Evolutionary conservation across 1,140 invertebrate species (phyloP).

Genomic region (Nephila pilipes): DNA sequence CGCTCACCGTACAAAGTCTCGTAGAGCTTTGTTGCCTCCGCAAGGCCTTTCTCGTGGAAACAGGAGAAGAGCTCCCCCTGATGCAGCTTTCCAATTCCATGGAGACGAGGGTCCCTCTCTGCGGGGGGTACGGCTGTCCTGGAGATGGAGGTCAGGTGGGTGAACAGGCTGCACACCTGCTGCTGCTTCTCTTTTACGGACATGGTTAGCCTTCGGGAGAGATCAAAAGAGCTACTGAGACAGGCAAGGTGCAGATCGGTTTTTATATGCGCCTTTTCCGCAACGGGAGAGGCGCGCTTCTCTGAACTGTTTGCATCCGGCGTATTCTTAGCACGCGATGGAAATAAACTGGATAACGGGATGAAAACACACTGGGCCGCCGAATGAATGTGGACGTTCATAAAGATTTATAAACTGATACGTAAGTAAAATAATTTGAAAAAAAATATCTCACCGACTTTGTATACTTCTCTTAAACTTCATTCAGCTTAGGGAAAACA

Average conservation of each 20-base stretch:
- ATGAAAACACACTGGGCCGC: no score
- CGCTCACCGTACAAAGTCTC: conserved; percentile 56
- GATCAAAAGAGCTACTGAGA: conserved; percentile 6
- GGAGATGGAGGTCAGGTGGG: conserved; percentile 37
- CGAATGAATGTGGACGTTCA: no score
- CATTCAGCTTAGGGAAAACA: no score
- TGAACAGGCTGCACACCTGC: conserved; percentile 62
- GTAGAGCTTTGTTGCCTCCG: conserved; percentile 68
- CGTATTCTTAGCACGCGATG: no score
- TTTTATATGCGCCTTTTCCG: no score
- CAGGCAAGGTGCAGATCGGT: no score
- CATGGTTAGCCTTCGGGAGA: conserved; percentile 43
- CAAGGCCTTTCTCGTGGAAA: conserved; percentile 80
- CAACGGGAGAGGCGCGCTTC: background rate
- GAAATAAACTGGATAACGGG: no score
- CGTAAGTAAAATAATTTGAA: no score
- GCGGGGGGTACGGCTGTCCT: conserved; percentile 17
- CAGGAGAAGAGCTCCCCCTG: conserved; percentile 78
- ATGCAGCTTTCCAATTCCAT: conserved; percentile 50
- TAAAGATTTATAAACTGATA: no score
- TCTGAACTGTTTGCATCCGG: no score
- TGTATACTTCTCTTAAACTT: no score
- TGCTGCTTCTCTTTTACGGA: conserved; percentile 72
- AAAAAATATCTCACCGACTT: no score
- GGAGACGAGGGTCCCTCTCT: conserved; percentile 61